Evolutionary conservation across 2,888 invertebrate genomes (phyloP), one percentile per base, ranked within the genome.

Genomic region (Trachelus iudaicus): DNA sequence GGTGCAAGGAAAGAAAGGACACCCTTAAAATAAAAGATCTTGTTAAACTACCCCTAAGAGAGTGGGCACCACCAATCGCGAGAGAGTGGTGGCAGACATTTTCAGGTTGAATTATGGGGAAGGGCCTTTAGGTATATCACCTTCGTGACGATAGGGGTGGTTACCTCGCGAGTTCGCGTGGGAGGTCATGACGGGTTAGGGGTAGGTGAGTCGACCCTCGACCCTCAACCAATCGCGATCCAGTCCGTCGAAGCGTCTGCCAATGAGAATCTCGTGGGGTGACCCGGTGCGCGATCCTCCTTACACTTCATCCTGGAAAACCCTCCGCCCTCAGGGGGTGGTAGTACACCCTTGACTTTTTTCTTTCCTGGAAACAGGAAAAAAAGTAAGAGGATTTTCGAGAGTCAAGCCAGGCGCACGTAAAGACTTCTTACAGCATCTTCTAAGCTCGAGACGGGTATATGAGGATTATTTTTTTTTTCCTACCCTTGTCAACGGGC

Each of bases 181-280:
- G 89, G 88, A 90, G 89, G 89, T 89, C 88, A 86, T 84, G 85
- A 83, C 79, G 85, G 84, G 85, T 87, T 83, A 85, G 86, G 88
- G 88, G 87, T 89, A 89, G 90, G 88, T 89, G 88, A 90, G 79
- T 77, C 89, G 88, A 90, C 88, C 89, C 87, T 85, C 90, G 89
- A 90, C 90, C 90, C 87, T 84, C 87, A 84, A 88, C 90, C 89
- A 90, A 90, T 90, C 89, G 82, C 86, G 85, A 87, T 85, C 80
- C 85, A 84, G 81, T 84, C 83, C 84, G 82, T 84, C 81, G 84
- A 86, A 84, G 80, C 75, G 83, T 78, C 89, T 88, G 85, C 90
- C 90, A 90, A 90, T 90, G 88, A 87, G 88, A 87, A 84, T 79
- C 83, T 77, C 81, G 84, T 76, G 82, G 84, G 84, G 83, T 83